Evolutionary conservation across 2,113 vertebrate genomes (phyloP).

Genomic region (Aplodontia rufa): DNA sequence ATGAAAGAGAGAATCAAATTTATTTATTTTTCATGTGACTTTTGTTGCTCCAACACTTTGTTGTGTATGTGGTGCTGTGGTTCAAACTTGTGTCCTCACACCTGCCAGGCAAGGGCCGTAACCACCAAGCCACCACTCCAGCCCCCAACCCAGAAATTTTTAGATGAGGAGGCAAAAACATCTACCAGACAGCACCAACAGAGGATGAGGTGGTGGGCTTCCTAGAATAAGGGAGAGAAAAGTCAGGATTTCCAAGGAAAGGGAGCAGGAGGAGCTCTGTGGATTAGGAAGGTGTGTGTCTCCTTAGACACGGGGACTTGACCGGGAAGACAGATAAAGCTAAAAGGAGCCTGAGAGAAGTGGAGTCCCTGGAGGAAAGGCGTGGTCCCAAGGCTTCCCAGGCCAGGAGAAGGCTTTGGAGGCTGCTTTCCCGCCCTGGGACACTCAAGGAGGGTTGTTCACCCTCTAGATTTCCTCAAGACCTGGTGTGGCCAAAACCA

Average conservation of each 20-base stretch:
- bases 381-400: not conserved
- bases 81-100: too few species aligned
- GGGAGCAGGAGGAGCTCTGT: not conserved
- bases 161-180: not conserved
- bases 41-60: too few species aligned
- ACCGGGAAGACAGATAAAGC: not conserved
- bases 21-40: too few species aligned
- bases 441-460: not conserved
- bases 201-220: not conserved
- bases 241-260: not conserved
- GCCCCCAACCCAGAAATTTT: not conserved
- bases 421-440: not conserved
- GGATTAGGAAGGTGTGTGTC: not conserved
- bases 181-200: not conserved
- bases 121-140: too few species aligned
- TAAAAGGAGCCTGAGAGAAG: not conserved
- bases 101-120: too few species aligned
- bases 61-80: too few species aligned
- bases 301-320: not conserved
- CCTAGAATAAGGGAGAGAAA: not conserved
- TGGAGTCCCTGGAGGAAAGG: rapidly evolving
- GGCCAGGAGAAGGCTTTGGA: too few species aligned
- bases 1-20: too few species aligned
- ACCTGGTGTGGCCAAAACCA: not conserved
- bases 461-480: not conserved